Evolutionary conservation across 2,888 invertebrate species (phyloP).

Genomic region (Cephus spinipes): DNA sequence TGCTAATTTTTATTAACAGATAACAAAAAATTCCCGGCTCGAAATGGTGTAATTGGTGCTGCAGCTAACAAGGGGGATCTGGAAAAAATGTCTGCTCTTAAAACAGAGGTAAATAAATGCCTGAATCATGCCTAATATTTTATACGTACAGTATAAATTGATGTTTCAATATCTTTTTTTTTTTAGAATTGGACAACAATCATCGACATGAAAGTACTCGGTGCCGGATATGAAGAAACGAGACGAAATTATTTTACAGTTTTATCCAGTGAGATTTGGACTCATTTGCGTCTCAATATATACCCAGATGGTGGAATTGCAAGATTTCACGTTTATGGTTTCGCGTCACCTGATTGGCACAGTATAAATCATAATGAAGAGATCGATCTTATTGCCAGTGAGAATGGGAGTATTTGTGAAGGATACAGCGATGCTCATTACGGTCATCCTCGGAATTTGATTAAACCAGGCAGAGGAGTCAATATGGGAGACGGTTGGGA

Average conservation of each 20-base stretch:
- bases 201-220: constrained; percentile 69
- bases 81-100: constrained; percentile 65
- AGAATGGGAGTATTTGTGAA: constrained; percentile 71
- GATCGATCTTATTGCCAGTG: constrained; percentile 69
- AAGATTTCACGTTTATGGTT: constrained; percentile 72
- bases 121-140: neutral
- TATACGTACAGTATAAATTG: neutral
- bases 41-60: constrained; percentile 68
- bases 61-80: constrained; percentile 68
- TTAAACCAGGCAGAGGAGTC: constrained; percentile 68
- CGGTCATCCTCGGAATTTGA: constrained; percentile 74
- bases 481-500: constrained; percentile 78
- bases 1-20: constrained; percentile 57
- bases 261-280: constrained; percentile 68
- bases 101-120: constrained; percentile 48
- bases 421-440: constrained; percentile 75
- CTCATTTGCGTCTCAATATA: constrained; percentile 73
- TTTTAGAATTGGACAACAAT: constrained; percentile 72
- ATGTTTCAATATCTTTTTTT: neutral
- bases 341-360: constrained; percentile 54
- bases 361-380: constrained; percentile 44
- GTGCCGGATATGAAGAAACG: constrained; percentile 72
- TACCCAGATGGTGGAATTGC: constrained; percentile 77
- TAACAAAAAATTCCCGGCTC: constrained; percentile 66
- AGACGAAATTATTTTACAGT: constrained; percentile 72